Base-by-base conservation (phyloP, 1,140 invertebrate genomes). In the Diorhabda elongata region DNA sequence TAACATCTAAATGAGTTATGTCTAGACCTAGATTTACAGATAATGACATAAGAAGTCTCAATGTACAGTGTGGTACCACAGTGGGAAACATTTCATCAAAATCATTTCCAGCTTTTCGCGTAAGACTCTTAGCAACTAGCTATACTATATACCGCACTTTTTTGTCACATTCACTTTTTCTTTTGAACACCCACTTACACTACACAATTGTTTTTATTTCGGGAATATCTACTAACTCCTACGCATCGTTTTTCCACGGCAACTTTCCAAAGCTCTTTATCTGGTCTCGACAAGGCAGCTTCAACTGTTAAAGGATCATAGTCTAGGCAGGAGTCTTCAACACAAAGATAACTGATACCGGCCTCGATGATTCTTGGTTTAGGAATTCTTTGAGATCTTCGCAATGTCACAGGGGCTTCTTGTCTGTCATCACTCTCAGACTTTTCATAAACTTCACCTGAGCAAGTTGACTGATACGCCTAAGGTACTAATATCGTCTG, bases 131-230 rank as follows among this genome's bases (percentile, higher is more conserved):
- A 2, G 78, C 77, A 5, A 83, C 81, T 42, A 2, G 77, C 78
- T 57, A 67, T 7, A 57, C 65, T 8, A 81, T 26, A 26, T 26
- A 26, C 26, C 26, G 26, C 26, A 26, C 26, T 64, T 11, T 72
- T 69, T 79, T 73, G 65, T 77, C 73, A 64, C 68, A 61, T 68
- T 81, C 74, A 67, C 60, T 64, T 75, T 81, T 78, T 43, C 68
- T 69, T 64, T 76, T 80, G 58, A 78, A 83, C 3, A 84, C 79
- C 82, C 80, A 84, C n/a, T n/a, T n/a, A n/a, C n/a, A 75, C 61
- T 81, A 71, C 26, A 82, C 74, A 7, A 72, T 52, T 44, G 71
- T 76, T 42, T 64, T 69, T 5, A 61, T 67, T 44, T 70, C 44
- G 58, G 76, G 70, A 47, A 64, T 63, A 0, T 77, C 67, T 3